Evolutionary conservation across 2,113 vertebrate species (phyloP).

Genomic region (Bubo bubo): DNA sequence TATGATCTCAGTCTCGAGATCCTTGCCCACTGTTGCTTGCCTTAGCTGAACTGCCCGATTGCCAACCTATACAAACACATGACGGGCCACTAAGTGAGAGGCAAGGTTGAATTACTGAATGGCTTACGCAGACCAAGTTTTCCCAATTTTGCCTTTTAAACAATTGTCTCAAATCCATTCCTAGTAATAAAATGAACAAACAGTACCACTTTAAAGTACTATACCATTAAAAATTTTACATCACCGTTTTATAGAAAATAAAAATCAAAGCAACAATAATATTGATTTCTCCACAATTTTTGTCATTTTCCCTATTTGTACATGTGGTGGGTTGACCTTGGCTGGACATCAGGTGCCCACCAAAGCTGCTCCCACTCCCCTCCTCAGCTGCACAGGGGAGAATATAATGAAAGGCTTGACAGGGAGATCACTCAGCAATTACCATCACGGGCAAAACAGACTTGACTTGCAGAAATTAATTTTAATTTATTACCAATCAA

Average conservation of each 20-base stretch:
- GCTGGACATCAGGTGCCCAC: neutral
- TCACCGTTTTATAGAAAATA: neutral
- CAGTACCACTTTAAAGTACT: neutral
- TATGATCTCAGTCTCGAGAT: neutral
- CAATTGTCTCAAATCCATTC: neutral
- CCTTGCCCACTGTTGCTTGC: neutral
- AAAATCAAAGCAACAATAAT: neutral
- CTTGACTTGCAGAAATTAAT: neutral
- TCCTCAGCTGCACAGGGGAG: neutral
- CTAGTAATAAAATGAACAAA: neutral
- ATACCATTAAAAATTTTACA: neutral
- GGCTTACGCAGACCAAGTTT: neutral
- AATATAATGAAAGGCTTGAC: neutral
- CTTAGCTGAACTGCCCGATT: neutral
- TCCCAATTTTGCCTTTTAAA: neutral
- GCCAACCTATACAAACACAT: neutral
- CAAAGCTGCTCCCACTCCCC: rapidly evolving
- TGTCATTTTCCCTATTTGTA: neutral
- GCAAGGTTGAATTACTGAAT: neutral
- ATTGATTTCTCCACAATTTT: neutral
- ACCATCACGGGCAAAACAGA: neutral
- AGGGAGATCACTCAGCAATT: neutral
- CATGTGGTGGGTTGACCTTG: neutral
- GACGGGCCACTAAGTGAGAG: neutral
- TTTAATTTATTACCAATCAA: neutral